Base-by-base conservation (phyloP, 2,888 invertebrate species). In the Trichopoda pennipes region DNA sequence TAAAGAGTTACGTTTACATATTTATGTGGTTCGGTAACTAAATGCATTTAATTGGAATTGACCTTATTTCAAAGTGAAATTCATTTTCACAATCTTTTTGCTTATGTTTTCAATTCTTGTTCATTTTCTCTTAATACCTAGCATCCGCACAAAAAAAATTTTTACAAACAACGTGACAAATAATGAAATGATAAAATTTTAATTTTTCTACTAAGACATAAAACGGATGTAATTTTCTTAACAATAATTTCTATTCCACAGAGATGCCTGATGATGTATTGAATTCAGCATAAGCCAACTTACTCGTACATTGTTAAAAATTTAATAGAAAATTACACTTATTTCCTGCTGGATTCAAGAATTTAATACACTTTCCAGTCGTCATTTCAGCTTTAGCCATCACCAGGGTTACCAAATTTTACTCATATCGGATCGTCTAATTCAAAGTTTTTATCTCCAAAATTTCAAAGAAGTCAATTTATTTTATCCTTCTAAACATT, bases 21-120 rank as follows among this genome's bases (percentile, higher is more conserved):
- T 28, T 3, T 4, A 28, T 28, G 8, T 28, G 28, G 9, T 23
- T 16, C 28, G 44, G 16, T 58, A 53, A 53, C 76, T 35, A 28
- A 69, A 53, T 60, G 23, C 75, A 58, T 79, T 55, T 56, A 58
- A 66, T 72, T 82, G 68, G 35, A 75, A 79, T 75, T 82, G 82
- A 82, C 82, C 82, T 79, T 61, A 79, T 72, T 79, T 82, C 79
- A 82, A 82, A 82, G 79, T 79, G 72, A 82, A 82, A 82, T 79
- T 79, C 66, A 79, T 82, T 82, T 72, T 76, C 72, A 55, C 47
- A 74, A 53, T 73, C 21, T 38, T 53, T 60, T 44, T 16, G 51
- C 35, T 47, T 64, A 3, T 70, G n/a, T 66, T n/a, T 28, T 44
- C 17, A 63, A 28, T 23, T 44, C 44, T n/a, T 47, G 44, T 47